Evolutionary conservation across 2,797 vertebrate genomes (phyloP), one percentile per base, ranked within the genome.

Genomic region (Gadopsis marmoratus): DNA sequence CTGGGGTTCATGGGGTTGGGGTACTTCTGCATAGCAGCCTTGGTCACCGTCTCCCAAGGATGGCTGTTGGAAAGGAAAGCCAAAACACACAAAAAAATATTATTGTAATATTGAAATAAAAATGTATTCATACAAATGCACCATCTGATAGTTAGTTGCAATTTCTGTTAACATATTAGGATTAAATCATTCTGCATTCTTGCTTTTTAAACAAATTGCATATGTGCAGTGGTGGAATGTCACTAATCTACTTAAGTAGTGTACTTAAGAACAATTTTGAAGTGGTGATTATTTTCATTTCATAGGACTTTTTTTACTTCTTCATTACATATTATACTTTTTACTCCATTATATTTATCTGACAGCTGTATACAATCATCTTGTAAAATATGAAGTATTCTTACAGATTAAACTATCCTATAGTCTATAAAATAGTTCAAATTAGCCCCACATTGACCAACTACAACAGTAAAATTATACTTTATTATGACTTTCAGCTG

Each of bases 1-100:
- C 93, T 97, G 5, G 98, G 96, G 90, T 99, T 99, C 98, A 99
- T 99, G 21, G 98, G 98, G 59, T 99, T 99, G 1, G 98, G 98
- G 60, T 99, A 99, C 53, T 99, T 99, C 94, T 97, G 96, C 98
- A 99, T 99, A 0, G 98, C 98, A 21, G 98, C 98, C 7, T 97
- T 98, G 17, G 96, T 99, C 29, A 99, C 98, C 0, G 95, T 99
- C 78, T 99, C 97, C 98, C 98, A 99, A 5, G 98, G 98, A 87
- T 99, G 98, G 77, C 98, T 99, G 93, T 63, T 51, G 45, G 45
- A 72, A 48, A 37, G 23, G 7, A 79, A 59, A 53, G 26, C 2
- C 7, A 71, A 26, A 47, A 63, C 66, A 77, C 1, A 10, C 26
- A 26, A 26, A 19, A 11, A 71, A 41, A 55, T 3, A 56, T 45